Percentiles rank a stretch among this genome's conserved stretches.
phyloP scores from a whole-genome alignment of 2,797 vertebrate genomes.

The Dermochelys coriacea region DNA sequence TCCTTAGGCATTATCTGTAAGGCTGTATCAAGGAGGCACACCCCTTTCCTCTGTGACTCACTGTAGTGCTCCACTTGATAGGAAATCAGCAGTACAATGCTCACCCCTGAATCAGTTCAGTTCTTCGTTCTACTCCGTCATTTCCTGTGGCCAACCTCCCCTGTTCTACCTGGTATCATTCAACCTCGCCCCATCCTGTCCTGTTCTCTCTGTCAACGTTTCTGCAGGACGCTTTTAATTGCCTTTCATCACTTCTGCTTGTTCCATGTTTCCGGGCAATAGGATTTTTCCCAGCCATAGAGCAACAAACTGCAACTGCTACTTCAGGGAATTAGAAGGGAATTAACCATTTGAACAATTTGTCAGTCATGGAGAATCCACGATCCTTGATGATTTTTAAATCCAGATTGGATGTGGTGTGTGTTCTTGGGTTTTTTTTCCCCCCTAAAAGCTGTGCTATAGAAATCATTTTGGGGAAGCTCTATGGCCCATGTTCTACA shows the following conservation, averaged over 20 bases:
- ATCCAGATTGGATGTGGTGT: neutral
- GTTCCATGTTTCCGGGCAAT: neutral
- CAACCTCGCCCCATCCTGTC: conserved; percentile 10
- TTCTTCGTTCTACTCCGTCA: conserved; percentile 56
- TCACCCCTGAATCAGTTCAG: conserved; percentile 57
- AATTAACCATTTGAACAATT: neutral
- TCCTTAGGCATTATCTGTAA: conserved; percentile 44
- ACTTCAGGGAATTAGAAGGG: neutral
- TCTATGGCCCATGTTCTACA: neutral
- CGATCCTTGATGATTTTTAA: neutral
- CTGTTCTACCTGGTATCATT: conserved; percentile 23
- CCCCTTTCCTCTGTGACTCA: conserved; percentile 62
- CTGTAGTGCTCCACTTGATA: conserved; percentile 49
- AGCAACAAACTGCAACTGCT: neutral
- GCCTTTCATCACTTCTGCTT: neutral
- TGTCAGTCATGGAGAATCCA: neutral
- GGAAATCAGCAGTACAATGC: conserved; percentile 67
- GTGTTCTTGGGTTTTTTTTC: too few relatives aligned
- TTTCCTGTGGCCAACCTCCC: conserved; percentile 36
- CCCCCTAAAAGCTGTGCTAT: neutral
- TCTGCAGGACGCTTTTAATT: neutral
- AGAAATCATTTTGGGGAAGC: neutral
- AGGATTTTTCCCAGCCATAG: neutral
- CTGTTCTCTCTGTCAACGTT: conserved; percentile 1
- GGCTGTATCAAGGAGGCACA: conserved; percentile 41